A percentile compares a stretch with the other conserved stretches of the same genome.
phyloP scores from a whole-genome alignment of 2,113 vertebrate species.

The Neotoma lepida region DNA sequence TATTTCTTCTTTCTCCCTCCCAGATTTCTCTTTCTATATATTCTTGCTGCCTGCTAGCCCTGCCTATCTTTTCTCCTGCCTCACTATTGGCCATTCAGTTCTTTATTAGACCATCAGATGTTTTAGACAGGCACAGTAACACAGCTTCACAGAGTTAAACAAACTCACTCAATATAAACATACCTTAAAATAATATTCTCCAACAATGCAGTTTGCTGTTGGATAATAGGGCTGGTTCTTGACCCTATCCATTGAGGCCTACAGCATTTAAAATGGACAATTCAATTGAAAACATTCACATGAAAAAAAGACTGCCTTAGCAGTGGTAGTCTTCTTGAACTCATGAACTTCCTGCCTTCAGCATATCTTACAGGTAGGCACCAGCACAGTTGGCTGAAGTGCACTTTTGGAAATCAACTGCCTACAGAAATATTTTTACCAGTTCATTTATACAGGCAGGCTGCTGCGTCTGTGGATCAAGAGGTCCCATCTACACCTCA shows the following conservation, averaged over 20 bases:
- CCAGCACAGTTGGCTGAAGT: background rate
- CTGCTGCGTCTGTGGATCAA: background rate
- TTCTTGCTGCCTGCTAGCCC: too few species aligned
- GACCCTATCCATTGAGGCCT: background rate
- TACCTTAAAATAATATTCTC: too few species aligned
- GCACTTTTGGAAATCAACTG: background rate
- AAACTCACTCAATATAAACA: too few species aligned
- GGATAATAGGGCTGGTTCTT: background rate
- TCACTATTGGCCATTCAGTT: too few species aligned
- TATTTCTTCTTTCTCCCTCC: too few species aligned
- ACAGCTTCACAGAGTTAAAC: too few species aligned
- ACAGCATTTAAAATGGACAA: background rate
- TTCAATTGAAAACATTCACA: background rate
- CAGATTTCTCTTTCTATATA: too few species aligned
- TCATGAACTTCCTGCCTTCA: background rate
- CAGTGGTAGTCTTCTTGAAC: background rate
- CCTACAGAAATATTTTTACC: background rate
- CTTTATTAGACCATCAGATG: too few species aligned
- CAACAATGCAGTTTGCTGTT: background rate
- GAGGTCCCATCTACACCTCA: background rate
- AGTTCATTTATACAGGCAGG: background rate
- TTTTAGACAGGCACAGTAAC: too few species aligned
- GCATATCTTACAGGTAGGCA: background rate
- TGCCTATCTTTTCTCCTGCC: too few species aligned
- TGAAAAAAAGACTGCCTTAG: background rate